Conservation (phyloP, 1,140 invertebrate species). For the Adoxophyes honmai region DNA sequence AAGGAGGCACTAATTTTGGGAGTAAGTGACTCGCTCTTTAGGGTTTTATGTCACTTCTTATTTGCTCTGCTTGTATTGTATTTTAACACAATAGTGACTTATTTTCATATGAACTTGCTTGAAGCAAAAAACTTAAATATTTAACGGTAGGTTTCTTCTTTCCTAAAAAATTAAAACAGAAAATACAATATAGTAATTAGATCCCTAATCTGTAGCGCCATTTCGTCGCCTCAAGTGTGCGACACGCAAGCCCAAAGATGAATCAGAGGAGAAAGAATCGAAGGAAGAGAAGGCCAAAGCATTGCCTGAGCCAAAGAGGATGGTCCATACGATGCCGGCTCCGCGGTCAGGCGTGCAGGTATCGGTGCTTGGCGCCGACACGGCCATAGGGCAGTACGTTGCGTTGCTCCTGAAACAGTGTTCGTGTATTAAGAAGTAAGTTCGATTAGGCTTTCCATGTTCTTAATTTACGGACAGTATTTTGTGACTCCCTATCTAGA, state of each 20-base stretch:
- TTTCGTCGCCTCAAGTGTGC: constrained; percentile 47
- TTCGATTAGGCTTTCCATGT: no score
- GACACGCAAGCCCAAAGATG: neutral
- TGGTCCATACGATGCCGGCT: constrained; percentile 27
- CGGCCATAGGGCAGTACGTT: constrained; percentile 51
- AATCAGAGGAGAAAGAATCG: neutral
- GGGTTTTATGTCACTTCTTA: no score
- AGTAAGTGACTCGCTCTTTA: no score
- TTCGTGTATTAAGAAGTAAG: constrained; percentile 63
- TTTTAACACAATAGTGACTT: no score
- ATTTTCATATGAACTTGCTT: no score
- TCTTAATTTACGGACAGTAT: no score
- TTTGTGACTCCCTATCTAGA: no score
- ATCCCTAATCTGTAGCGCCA: constrained; percentile 37
- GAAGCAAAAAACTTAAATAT: no score
- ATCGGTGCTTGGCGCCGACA: constrained; percentile 58
- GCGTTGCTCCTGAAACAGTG: constrained; percentile 60
- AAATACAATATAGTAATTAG: no score
- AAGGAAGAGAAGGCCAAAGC: constrained; percentile 35
- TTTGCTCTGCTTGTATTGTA: no score
- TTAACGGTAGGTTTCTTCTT: neutral
- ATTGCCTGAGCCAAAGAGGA: constrained; percentile 37
- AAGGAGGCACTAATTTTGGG: constrained; percentile 67
- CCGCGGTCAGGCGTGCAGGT: constrained; percentile 57
- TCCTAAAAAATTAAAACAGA: no score